Base-by-base conservation (phyloP, 2,888 invertebrate species). In the Digitonthophagus gazella region DNA sequence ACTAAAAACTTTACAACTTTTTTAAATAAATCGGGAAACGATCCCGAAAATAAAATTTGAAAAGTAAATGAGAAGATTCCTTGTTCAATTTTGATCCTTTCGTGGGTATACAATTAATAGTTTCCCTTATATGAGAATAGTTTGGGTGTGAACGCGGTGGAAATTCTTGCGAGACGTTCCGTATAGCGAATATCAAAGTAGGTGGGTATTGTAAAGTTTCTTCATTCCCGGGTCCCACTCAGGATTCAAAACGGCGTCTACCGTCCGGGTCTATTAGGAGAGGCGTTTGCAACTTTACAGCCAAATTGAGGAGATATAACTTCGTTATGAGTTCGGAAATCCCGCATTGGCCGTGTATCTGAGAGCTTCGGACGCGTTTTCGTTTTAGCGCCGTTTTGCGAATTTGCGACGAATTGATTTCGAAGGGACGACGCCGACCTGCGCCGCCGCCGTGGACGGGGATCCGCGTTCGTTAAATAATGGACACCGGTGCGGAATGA, bases 231-330 rank as follows among this genome's bases (percentile, higher is more conserved):
- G 61, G 61, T 18, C 61, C 20, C 20, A 61, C 61, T 20, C 20
- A 61, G 20, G 61, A 61, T 61, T 61, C 61, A 61, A 61, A 61
- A 61, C 61, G 8, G 61, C 20, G 18, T 20, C 61, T 20, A 20
- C 20, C 20, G 19, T 6, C 61, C 61, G 14, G 61, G 19, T 61
- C 61, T 61, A 61, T 61, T 61, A 61, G 61, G 19, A 20, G 19
- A 61, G 61, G 20, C 61, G 20, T 20, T 61, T 61, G 61, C 61
- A 61, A 61, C 61, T 61, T 61, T 61, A 61, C 61, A 19, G 19
- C 61, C 61, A 61, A 61, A 61, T 61, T 61, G 61, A 61, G 19
- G 18, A 19, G 61, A 61, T 61, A 61, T 19, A 61, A 61, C 19
- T 61, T 61, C 61, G 61, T 61, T 44, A 44, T 44, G 28, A 44